These are phyloP conservation scores for Atta cephalotes DNA, from an alignment of 1,140 invertebrate genomes.

Conservation along the genomic window DNA sequence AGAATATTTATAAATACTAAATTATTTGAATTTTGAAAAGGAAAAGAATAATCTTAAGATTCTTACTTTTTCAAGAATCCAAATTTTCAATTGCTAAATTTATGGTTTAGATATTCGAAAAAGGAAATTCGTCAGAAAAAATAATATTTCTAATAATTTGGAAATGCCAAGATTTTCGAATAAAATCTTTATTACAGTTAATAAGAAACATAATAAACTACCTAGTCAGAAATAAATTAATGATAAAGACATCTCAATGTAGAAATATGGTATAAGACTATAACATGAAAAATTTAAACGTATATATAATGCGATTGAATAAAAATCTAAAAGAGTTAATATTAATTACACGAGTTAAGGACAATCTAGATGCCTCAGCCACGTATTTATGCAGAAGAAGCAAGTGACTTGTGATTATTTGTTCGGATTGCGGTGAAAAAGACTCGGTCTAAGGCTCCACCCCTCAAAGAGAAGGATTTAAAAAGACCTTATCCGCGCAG, in stretches of 20 bases:
- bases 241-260: background rate
- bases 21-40: background rate
- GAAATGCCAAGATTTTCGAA: background rate
- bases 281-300: background rate
- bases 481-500: conserved; percentile 78
- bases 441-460: conserved; percentile 53
- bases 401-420: background rate
- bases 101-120: background rate
- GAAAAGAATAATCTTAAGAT: background rate
- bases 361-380: background rate
- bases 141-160: background rate
- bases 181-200: background rate
- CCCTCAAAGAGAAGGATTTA: conserved; percentile 58
- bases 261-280: background rate
- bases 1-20: background rate
- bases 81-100: conserved; percentile 7
- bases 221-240: background rate
- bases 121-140: background rate
- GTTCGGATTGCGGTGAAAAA: background rate
- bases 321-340: background rate
- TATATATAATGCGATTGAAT: background rate
- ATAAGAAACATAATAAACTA: background rate
- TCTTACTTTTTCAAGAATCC: background rate
- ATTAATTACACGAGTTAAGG: background rate
- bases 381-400: background rate